Evolutionary conservation across 2,888 invertebrate genomes (phyloP).

Genomic region (Loripinus fragilis): DNA sequence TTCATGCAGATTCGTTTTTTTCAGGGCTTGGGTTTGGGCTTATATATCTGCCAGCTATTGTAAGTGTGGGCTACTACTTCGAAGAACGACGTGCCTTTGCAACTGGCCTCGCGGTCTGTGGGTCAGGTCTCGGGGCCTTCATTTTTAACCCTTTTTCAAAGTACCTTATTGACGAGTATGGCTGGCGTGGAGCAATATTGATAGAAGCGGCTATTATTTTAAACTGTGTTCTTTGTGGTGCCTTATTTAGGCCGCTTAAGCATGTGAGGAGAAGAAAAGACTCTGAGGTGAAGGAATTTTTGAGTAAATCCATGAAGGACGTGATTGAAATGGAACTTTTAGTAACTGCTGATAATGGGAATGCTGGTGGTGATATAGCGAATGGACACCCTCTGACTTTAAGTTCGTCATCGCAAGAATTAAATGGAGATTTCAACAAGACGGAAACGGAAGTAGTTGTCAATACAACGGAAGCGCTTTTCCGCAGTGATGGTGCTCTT

Average conservation of each 20-base stretch:
- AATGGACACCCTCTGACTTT: neutral
- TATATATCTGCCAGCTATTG: conserved; percentile 98
- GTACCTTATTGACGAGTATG: conserved; percentile 88
- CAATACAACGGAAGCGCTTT: conserved; percentile 21
- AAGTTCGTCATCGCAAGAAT: neutral
- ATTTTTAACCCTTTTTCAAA: conserved; percentile 89
- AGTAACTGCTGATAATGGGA: conserved; percentile 1
- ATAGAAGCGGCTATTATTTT: conserved; percentile 93
- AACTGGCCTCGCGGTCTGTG: conserved; percentile 97
- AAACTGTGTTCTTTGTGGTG: conserved; percentile 94
- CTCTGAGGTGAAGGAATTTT: neutral
- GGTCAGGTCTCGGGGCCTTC: conserved; percentile 98
- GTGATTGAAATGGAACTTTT: conserved; percentile 41
- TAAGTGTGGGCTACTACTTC: conserved; percentile 98
- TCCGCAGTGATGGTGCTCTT: conserved; percentile 48
- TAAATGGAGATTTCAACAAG: neutral
- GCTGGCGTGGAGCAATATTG: conserved; percentile 94
- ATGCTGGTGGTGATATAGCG: neutral
- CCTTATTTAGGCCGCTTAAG: conserved; percentile 94
- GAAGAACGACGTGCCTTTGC: conserved; percentile 97
- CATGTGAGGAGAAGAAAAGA: conserved; percentile 72
- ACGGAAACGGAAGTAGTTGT: neutral
- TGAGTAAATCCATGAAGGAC: conserved; percentile 24
- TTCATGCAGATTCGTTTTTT: too few relatives aligned
- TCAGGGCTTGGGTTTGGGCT: conserved; percentile 98